phyloP scores from a whole-genome alignment of 1,140 invertebrate species.

The Carposina sasakii region DNA sequence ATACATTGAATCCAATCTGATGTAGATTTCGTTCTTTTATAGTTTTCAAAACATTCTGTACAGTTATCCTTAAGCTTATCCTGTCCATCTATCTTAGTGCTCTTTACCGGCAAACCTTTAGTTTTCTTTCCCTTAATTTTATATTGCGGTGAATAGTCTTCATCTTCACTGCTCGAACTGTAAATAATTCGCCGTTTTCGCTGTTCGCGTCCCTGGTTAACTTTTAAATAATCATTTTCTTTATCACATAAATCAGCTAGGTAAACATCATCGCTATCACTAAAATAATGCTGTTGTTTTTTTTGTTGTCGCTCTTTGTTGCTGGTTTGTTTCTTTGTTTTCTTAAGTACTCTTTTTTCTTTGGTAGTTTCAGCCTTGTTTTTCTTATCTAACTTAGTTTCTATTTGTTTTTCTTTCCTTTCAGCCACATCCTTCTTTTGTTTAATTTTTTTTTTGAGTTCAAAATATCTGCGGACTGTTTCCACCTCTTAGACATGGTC shows the following conservation, averaged over 20 bases:
- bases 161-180: too few relatives aligned
- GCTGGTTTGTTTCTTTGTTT: constrained; percentile 18
- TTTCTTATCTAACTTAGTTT: constrained; percentile 20
- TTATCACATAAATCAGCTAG: constrained; percentile 12
- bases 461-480: constrained; percentile 32
- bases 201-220: too few relatives aligned
- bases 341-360: constrained; percentile 18
- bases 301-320: too few relatives aligned
- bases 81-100: constrained; percentile 16
- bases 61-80: constrained; percentile 20
- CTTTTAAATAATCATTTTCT: too few relatives aligned
- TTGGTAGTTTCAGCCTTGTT: constrained; percentile 14
- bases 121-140: constrained; percentile 9
- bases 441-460: constrained; percentile 25
- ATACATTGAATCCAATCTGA: constrained; percentile 31
- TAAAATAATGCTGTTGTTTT: too few relatives aligned
- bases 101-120: constrained; percentile 14
- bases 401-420: constrained; percentile 17
- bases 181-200: too few relatives aligned
- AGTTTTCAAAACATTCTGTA: constrained; percentile 26
- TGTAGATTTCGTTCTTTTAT: constrained; percentile 27
- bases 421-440: constrained; percentile 23
- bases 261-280: constrained; percentile 6
- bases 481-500: constrained; percentile 23
- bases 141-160: too few relatives aligned